Evolutionary conservation across 2,888 invertebrate genomes (phyloP).

Genomic region (Tribolium freemani): DNA sequence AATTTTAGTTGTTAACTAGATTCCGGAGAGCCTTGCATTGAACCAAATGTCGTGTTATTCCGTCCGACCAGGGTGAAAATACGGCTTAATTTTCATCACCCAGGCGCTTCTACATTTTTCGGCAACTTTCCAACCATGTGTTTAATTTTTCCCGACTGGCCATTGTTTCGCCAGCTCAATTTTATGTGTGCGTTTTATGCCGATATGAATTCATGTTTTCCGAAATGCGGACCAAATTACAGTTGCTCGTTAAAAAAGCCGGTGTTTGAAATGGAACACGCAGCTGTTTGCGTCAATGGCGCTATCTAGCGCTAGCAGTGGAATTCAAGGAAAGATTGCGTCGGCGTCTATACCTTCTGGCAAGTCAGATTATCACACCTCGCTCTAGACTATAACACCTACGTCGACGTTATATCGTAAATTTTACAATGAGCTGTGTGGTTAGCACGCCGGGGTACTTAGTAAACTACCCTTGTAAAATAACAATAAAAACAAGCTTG

Average conservation of each 20-base stretch:
- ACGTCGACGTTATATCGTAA: slow-evolving; percentile 23
- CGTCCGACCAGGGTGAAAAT: no score
- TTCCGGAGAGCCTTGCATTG: no score
- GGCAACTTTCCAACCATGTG: slow-evolving; percentile 11
- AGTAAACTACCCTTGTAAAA: slow-evolving; percentile 7
- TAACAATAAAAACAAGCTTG: slow-evolving; percentile 17
- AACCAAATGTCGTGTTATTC: no score
- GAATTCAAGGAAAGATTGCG: slow-evolving; percentile 23
- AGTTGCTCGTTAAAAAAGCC: slow-evolving; percentile 16
- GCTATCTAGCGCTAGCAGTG: slow-evolving; percentile 32
- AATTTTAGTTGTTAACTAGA: no score
- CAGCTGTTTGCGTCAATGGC: slow-evolving; percentile 11
- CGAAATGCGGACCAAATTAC: slow-evolving; percentile 6
- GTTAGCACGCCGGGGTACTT: slow-evolving; percentile 16
- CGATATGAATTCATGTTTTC: slow-evolving; percentile 10
- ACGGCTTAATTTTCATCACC: neutral
- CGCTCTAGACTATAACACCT: slow-evolving; percentile 26
- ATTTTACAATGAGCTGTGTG: slow-evolving; percentile 23
- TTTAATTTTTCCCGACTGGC: neutral
- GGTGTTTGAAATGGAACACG: neutral
- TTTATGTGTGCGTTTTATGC: neutral
- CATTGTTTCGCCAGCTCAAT: neutral
- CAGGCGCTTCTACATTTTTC: neutral
- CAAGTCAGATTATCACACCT: slow-evolving; percentile 31
- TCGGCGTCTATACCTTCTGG: slow-evolving; percentile 17